Evolutionary conservation across 35 echinoderm and acorn worm species (phyloP), one percentile per base, ranked within the genome.

Genomic region (Patiria miniata): DNA sequence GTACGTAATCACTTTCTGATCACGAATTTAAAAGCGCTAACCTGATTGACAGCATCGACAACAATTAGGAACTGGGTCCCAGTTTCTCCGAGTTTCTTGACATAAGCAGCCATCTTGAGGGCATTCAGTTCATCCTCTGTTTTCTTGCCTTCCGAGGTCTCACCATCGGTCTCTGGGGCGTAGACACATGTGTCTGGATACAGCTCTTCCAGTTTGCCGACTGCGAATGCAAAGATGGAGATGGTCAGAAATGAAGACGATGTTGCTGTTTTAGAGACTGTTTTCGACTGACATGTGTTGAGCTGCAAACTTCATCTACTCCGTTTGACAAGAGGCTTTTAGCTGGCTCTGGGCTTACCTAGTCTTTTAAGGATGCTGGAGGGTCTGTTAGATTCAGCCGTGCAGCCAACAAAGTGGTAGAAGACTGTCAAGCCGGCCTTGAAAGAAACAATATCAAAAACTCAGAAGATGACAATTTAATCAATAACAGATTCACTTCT

Each of bases 371-470:
- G 73, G 15, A 95, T 76, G 40, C 88, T 94, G 33, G 51, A 77
- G 5, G 58, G 58, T 47, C 77, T 85, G 38, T 80, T 91, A 29
- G 90, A 99, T 52, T 90, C 81, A 33, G 84, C 92, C 65, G 83
- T 92, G 77, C 92, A 99, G 2, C 96, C 96, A 47, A 99, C 52
- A 85, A 99, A 91, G 37, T 99, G 96, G 52, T 79, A 88, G 68
- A 99, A 99, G 8, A 91, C 87, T 87, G 89, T 85, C 36, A 99
- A 30, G n/a, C 86, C 84, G 56, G 88, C 90, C 96, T 99, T 56
- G 4, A 47, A 47, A 47, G 42, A 47, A 6, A 6, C 4, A 12
- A 47, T 6, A 12, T 4, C 42, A 47, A 47, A 47, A 47, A 12
- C n/a, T n/a, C n/a, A n/a, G n/a, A n/a, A n/a, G n/a, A n/a, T n/a